Conservation (phyloP, 2,888 invertebrate genomes). For the Drosophila emarginata region DNA sequence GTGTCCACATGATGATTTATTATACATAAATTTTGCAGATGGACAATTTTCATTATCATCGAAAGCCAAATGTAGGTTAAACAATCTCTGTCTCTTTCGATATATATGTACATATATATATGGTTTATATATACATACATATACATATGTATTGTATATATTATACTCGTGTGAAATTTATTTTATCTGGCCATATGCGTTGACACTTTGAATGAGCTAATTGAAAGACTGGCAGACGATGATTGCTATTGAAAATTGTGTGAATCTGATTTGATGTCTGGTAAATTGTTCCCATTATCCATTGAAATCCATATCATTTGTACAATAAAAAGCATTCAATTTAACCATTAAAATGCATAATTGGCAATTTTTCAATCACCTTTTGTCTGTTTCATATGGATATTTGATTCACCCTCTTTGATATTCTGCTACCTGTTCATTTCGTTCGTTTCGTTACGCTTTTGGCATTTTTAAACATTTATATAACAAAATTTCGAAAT, state of each 20-base stretch:
- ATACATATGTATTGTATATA: neutral
- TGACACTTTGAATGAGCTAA: constrained; percentile 41
- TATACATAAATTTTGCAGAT: constrained; percentile 7
- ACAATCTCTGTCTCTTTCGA: constrained; percentile 11
- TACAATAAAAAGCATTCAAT: constrained; percentile 12
- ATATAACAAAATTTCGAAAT: neutral
- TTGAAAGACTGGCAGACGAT: constrained; percentile 32
- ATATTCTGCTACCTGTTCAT: neutral
- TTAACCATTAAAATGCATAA: constrained; percentile 23
- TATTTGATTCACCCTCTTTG: neutral
- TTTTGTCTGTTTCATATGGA: constrained; percentile 6
- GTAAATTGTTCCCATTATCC: constrained; percentile 7
- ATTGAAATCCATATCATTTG: constrained; percentile 18
- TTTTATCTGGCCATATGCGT: constrained; percentile 29
- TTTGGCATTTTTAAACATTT: constrained; percentile 8
- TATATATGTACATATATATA: neutral
- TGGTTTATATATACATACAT: too few relatives aligned
- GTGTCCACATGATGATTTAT: constrained; percentile 10
- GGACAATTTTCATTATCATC: constrained; percentile 41
- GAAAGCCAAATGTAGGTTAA: constrained; percentile 56
- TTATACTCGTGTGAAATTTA: constrained; percentile 22
- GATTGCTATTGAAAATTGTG: constrained; percentile 33
- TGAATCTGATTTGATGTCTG: constrained; percentile 7
- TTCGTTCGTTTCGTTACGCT: neutral
- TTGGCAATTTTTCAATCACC: constrained; percentile 7